phyloP scores from a whole-genome alignment of 2,888 invertebrate genomes.

The Brachynemurus nebulosus region DNA sequence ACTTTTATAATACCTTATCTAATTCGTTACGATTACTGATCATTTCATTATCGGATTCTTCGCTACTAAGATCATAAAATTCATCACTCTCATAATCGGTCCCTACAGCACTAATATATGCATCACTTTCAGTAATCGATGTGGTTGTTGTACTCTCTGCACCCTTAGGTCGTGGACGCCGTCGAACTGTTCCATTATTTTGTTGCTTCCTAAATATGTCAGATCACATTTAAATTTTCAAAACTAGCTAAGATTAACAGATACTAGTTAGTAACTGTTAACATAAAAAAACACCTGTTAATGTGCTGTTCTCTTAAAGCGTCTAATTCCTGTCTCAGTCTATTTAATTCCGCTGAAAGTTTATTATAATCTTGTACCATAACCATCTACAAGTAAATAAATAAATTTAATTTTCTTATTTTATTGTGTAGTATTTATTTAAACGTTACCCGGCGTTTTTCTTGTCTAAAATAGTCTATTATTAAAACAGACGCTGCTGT shows the following conservation, averaged over 20 bases:
- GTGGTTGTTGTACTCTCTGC: conserved; percentile 11
- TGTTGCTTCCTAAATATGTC: not conserved
- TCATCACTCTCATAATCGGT: conserved; percentile 28
- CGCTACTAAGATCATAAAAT: conserved; percentile 30
- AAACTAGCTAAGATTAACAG: not conserved
- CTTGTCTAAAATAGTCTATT: not conserved
- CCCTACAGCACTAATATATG: conserved; percentile 24
- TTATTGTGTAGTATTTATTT: too few relatives aligned
- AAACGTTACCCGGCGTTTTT: conserved; percentile 1
- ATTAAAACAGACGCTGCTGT: conserved; percentile 3
- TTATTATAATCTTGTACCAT: conserved; percentile 1
- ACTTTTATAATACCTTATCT: too few relatives aligned
- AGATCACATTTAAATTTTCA: not conserved
- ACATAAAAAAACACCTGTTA: not conserved
- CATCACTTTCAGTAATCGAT: conserved; percentile 22
- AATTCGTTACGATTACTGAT: not conserved
- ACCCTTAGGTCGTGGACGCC: not conserved
- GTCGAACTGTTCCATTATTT: not conserved
- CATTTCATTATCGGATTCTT: conserved; percentile 12
- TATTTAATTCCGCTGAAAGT: not conserved
- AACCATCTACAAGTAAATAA: not conserved
- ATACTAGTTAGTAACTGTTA: not conserved
- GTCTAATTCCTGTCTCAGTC: not conserved
- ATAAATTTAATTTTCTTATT: not conserved
- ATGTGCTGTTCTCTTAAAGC: not conserved